A percentile compares a stretch with the other conserved stretches of the same genome.
Evolutionary conservation across 2,797 vertebrate species (phyloP).

Genomic region (Hirundo rustica): DNA sequence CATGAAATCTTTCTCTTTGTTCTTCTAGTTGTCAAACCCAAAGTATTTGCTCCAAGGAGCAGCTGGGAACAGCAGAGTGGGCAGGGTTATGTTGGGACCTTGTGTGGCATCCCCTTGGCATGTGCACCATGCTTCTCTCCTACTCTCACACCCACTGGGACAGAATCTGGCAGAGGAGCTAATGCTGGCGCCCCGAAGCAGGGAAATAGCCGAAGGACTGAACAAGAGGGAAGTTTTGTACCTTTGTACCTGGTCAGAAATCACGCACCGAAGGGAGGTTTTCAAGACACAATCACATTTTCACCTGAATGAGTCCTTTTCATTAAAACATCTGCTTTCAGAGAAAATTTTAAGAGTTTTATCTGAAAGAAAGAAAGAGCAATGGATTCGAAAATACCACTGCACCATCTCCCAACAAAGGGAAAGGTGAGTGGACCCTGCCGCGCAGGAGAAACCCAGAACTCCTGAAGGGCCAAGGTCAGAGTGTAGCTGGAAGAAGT

Average conservation of each 20-base stretch:
- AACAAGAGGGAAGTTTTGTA: neutral
- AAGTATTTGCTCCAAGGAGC: neutral
- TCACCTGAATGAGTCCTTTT: neutral
- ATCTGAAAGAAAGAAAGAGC: neutral
- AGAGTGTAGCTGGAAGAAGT: neutral
- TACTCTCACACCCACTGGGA: neutral
- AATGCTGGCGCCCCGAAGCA: neutral
- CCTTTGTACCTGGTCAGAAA: neutral
- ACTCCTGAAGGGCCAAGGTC: neutral
- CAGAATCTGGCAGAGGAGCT: neutral
- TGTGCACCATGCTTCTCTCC: neutral
- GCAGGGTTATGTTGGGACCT: neutral
- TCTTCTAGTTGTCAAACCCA: neutral
- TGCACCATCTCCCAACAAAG: neutral
- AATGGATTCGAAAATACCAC: neutral
- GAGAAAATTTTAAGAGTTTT: neutral
- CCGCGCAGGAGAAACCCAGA: neutral
- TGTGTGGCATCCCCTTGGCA: neutral
- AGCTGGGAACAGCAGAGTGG: neutral
- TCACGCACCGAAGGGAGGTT: neutral
- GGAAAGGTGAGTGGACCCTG: neutral
- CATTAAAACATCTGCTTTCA: neutral
- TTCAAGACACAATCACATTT: neutral
- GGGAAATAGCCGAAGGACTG: neutral
- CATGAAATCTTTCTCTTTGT: neutral